Percentiles rank a stretch among this genome's conserved stretches.
Evolutionary conservation across 2,797 vertebrate species (phyloP).

Genomic region (Orientallactaga sibirica): DNA sequence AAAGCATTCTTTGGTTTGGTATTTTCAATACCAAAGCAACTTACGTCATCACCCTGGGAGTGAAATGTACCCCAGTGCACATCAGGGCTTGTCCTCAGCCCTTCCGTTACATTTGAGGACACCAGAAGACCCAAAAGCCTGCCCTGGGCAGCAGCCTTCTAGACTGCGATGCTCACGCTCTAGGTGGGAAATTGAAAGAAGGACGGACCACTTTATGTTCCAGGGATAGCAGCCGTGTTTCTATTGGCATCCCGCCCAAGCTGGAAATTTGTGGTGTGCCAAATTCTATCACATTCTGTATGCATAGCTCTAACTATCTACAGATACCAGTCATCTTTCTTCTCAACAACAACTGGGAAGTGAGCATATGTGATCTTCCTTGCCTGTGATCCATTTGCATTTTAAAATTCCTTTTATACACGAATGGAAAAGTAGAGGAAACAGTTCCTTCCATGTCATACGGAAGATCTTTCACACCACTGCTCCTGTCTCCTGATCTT

Average conservation of each 20-base stretch:
- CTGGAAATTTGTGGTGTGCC: background rate
- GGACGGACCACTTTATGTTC: background rate
- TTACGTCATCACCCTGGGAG: slow-evolving; percentile 31
- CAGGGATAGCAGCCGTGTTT: background rate
- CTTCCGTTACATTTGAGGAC: slow-evolving; percentile 44
- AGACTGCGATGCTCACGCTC: slow-evolving; percentile 9
- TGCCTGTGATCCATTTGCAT: slow-evolving; percentile 2
- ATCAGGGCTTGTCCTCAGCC: slow-evolving; percentile 17
- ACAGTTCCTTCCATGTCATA: background rate
- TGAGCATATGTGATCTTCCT: background rate
- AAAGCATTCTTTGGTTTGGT: slow-evolving; percentile 54
- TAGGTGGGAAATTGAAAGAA: slow-evolving; percentile 28
- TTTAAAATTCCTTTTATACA: slow-evolving; percentile 47
- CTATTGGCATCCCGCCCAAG: background rate
- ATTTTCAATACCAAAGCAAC: slow-evolving; percentile 57
- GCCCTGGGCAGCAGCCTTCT: background rate
- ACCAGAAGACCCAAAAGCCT: background rate
- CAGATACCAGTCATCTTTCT: background rate
- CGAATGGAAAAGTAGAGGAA: background rate
- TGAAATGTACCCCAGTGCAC: background rate
- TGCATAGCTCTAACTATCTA: background rate
- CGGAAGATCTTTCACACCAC: background rate
- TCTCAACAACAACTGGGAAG: slow-evolving; percentile 19
- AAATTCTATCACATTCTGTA: background rate
- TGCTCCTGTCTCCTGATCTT: background rate